Base-by-base conservation (phyloP, 2,113 vertebrate species). In the Lagopus leucura region DNA sequence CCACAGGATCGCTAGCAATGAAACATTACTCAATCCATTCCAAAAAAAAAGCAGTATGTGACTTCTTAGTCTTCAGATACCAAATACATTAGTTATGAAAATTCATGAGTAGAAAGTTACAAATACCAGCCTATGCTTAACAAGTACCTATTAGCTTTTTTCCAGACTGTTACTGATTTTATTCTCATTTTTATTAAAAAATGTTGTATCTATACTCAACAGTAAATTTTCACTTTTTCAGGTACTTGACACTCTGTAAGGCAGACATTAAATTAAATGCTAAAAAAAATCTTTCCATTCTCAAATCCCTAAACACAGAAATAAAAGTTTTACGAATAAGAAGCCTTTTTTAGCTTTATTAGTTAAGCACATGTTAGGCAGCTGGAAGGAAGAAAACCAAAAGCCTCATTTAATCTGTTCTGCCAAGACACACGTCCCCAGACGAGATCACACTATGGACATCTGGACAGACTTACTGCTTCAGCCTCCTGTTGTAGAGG, bases 401-500 rank as follows among this genome's bases (percentile, higher is more conserved):
- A 67, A 63, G 40, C 40, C 16, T 65, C 71, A 67, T 28, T 89
- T 92, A 57, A 45, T 89, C 18, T 86, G 32, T 48, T 79, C 64
- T 95, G 95, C 96, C 97, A 97, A 95, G 81, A 97, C 96, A 96
- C 95, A 89, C 90, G 95, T 96, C 95, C 96, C 96, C 58, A 72
- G 5, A 86, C 88, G 81, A 94, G 81, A 91, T 82, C 71, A 87
- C 91, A 90, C 21, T 61, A 48, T 52, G 73, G 52, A 78, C 50
- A 90, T 15, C 63, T 57, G 84, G 57, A 75, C 84, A 79, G 78
- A 98, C 99, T 97, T 97, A 99, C 99, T 95, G 98, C 96, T 98
- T 98, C 15, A 96, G 98, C 30, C 77, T 96, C 78, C 98, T 98
- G 97, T 99, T 99, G 96, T 99, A 98, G 66, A 98, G 97, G 95